phyloP scores from a whole-genome alignment of 2,797 vertebrate genomes.

The Rhincodon typus region DNA sequence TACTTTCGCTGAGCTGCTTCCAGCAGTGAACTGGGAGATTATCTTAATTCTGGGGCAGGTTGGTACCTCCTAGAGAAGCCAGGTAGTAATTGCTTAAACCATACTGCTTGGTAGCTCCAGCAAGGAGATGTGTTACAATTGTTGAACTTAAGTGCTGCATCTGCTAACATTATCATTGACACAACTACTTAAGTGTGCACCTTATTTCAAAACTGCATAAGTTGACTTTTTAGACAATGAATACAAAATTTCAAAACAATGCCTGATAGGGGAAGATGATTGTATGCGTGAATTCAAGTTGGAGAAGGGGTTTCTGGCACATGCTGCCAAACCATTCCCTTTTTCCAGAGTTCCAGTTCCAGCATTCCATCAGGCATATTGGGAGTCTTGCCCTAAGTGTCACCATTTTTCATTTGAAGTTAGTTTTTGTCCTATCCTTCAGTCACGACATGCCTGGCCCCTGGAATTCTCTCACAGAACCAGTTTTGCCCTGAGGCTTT shows the following conservation, averaged over 20 bases:
- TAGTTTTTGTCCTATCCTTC: background rate
- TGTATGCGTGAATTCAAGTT: background rate
- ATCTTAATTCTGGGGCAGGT: background rate
- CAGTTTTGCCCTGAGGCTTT: background rate
- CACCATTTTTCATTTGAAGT: background rate
- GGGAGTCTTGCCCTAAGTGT: background rate
- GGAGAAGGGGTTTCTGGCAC: background rate
- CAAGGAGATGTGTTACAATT: background rate
- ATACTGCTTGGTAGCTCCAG: background rate
- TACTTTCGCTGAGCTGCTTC: background rate
- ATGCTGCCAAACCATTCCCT: background rate
- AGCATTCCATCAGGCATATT: background rate
- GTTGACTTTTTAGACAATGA: background rate
- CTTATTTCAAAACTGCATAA: background rate
- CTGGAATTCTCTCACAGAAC: background rate
- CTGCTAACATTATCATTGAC: background rate
- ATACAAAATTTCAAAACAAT: background rate
- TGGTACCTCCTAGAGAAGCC: background rate
- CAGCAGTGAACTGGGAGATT: background rate
- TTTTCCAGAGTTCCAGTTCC: background rate
- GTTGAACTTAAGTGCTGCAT: background rate
- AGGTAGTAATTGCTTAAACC: background rate
- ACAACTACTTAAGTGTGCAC: background rate
- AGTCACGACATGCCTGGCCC: background rate
- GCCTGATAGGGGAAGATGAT: background rate